A percentile compares a stretch with the other conserved stretches of the same genome.
These are phyloP conservation scores for Falco peregrinus DNA, from an alignment of 2,797 vertebrate genomes.

Conservation along the genomic window DNA sequence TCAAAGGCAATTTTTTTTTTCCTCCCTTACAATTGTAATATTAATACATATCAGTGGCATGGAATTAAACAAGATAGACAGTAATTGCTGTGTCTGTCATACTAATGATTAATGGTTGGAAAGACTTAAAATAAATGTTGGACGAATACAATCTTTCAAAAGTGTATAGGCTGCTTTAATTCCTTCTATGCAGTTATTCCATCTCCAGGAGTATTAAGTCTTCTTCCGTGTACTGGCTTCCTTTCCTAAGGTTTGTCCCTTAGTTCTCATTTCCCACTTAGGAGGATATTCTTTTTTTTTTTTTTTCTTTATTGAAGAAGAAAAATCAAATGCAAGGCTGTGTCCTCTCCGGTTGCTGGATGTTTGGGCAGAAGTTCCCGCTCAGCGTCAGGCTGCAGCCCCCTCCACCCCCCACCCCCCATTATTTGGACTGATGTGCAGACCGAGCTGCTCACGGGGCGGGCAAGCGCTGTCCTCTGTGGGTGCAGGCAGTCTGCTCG, in stretches of 20 bases:
- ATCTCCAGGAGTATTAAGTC: background rate
- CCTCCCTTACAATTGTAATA: slow-evolving; percentile 1
- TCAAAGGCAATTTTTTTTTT: background rate
- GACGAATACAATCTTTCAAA: background rate
- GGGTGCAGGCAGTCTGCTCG: background rate
- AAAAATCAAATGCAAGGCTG: background rate
- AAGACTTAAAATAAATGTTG: slow-evolving; percentile 37
- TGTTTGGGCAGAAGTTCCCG: background rate
- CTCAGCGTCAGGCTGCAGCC: background rate
- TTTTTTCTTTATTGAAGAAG: background rate
- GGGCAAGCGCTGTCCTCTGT: background rate
- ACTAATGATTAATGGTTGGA: slow-evolving; percentile 35
- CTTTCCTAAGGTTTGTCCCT: slow-evolving; percentile 27
- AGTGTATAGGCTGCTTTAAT: background rate
- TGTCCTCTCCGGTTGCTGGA: background rate
- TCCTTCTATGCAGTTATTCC: background rate
- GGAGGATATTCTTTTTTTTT: background rate
- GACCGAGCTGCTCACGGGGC: background rate
- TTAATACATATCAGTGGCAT: slow-evolving; percentile 18
- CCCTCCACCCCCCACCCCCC: too few relatives aligned
- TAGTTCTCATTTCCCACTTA: background rate
- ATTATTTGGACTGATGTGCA: background rate
- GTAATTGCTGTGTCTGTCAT: slow-evolving; percentile 47
- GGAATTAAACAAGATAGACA: slow-evolving; percentile 51
- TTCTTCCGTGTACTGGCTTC: slow-evolving; percentile 4